phyloP scores from a whole-genome alignment of 2,888 invertebrate genomes.

The Polia nebulosa region DNA sequence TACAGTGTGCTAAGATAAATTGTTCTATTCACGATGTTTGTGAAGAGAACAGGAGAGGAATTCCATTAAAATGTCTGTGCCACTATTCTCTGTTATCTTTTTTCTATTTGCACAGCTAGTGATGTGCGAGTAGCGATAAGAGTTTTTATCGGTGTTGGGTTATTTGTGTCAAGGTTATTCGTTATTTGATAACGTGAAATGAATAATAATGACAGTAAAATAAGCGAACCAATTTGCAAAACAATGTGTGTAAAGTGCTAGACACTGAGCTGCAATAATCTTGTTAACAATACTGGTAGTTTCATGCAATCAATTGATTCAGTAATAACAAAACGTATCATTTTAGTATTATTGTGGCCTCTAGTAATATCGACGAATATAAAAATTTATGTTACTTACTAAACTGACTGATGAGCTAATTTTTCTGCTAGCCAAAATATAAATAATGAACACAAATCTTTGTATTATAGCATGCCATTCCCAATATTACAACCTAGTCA shows the following conservation, averaged over 20 bases:
- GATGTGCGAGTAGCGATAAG: conserved; percentile 55
- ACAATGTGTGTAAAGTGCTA: no score
- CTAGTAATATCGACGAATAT: no score
- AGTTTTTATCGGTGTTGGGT: conserved; percentile 44
- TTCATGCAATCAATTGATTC: background rate
- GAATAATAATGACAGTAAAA: background rate
- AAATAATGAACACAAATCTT: no score
- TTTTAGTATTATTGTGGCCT: no score
- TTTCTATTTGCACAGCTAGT: conserved; percentile 74
- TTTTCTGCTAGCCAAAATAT: no score
- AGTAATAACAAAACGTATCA: no score
- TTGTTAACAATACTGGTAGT: background rate
- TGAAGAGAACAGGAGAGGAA: conserved; percentile 73
- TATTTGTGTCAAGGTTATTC: conserved; percentile 56
- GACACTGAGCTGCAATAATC: no score
- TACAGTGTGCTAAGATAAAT: conserved; percentile 68
- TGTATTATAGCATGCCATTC: no score
- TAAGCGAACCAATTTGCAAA: no score
- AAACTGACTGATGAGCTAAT: no score
- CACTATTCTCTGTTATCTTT: conserved; percentile 76
- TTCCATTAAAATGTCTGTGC: conserved; percentile 80
- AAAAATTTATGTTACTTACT: no score
- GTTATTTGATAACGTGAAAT: background rate
- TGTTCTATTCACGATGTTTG: conserved; percentile 64
- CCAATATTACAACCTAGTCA: no score